Percentiles rank a stretch among this genome's conserved stretches.
phyloP scores from a whole-genome alignment of 2,888 invertebrate species.

The Chrysodeixis includens region DNA sequence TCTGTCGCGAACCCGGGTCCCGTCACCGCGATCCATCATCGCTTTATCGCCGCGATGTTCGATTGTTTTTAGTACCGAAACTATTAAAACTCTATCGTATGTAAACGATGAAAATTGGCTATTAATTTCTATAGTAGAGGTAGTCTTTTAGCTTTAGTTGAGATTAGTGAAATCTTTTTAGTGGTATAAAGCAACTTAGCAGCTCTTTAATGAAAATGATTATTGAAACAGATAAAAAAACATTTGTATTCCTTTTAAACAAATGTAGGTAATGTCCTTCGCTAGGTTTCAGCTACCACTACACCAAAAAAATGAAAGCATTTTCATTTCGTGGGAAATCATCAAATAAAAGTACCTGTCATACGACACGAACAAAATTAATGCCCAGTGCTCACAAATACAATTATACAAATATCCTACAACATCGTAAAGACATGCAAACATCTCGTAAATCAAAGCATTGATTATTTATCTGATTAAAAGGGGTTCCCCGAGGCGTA shows the following conservation, averaged over 20 bases:
- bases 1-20: conserved; percentile 3
- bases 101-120: background rate
- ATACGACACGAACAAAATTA: no score
- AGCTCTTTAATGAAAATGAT: no score
- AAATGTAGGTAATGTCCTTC: no score
- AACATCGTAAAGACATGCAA: background rate
- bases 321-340: no score
- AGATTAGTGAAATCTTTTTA: no score
- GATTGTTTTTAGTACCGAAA: conserved; percentile 25
- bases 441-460: background rate
- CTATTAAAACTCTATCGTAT: conserved; percentile 17
- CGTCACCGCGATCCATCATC: conserved; percentile 29
- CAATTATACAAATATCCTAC: background rate
- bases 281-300: no score
- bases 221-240: no score
- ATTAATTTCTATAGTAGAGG: background rate
- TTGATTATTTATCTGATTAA: conserved; percentile 4
- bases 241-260: no score
- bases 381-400: background rate
- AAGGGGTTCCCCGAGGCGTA: background rate
- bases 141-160: no score
- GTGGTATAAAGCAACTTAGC: no score
- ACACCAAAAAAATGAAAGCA: no score
- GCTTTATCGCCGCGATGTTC: conserved; percentile 25
- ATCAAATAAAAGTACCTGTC: no score